A percentile compares a stretch with the other conserved stretches of the same genome.
These are phyloP conservation scores for Bufo bufo DNA, from an alignment of 2,113 vertebrate genomes.

Conservation along the genomic window DNA sequence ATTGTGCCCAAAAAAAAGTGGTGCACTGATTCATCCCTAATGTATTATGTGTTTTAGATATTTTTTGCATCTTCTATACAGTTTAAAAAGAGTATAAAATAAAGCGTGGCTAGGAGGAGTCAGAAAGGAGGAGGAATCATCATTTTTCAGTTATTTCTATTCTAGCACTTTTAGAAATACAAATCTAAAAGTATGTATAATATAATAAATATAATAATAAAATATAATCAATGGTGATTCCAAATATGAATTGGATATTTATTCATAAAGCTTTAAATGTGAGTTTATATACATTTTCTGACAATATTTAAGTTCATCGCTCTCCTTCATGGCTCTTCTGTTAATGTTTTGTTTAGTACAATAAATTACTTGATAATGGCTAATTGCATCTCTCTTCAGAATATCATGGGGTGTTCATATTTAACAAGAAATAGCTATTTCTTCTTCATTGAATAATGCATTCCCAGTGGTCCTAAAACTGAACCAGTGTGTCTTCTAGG, in stretches of 20 bases:
- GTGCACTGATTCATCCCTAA: too few relatives aligned
- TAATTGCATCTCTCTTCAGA: slow-evolving; percentile 66
- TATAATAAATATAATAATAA: not conserved
- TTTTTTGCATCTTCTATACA: too few relatives aligned
- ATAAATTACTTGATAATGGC: slow-evolving; percentile 71
- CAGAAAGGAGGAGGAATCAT: too few relatives aligned
- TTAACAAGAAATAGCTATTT: slow-evolving; percentile 75
- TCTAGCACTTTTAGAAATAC: not conserved
- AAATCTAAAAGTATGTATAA: not conserved
- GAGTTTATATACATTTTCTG: not conserved
- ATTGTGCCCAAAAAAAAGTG: too few relatives aligned
- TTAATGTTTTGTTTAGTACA: slow-evolving; percentile 30
- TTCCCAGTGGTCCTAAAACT: slow-evolving; percentile 68
- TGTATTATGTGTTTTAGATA: too few relatives aligned
- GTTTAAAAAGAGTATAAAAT: too few relatives aligned
- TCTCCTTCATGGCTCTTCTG: slow-evolving; percentile 30
- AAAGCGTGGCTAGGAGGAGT: too few relatives aligned
- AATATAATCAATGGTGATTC: not conserved
- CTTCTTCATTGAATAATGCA: slow-evolving; percentile 63
- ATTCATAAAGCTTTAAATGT: not conserved
- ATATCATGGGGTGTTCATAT: slow-evolving; percentile 73
- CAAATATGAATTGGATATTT: too few relatives aligned
- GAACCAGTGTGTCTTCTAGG: slow-evolving; percentile 70
- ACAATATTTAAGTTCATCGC: slow-evolving; percentile 23
- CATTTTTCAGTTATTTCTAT: too few relatives aligned